Conservation (phyloP, 2,888 invertebrate species). For the Lordiphosa andalusiaca region DNA sequence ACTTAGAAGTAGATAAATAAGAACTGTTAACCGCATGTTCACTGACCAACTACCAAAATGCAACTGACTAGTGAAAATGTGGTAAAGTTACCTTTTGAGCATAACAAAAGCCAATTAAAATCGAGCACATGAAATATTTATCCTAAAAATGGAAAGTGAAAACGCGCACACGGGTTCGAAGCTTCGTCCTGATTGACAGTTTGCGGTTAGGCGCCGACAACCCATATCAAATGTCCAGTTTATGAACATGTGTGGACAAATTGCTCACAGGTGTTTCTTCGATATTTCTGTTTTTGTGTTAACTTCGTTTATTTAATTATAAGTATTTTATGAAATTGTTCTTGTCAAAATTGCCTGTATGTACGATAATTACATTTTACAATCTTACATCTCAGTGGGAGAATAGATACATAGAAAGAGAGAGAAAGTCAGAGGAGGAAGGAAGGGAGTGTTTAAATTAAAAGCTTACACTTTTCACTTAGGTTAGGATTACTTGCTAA, state of each 20-base stretch:
- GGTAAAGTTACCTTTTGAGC: slow-evolving; percentile 30
- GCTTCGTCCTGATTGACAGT: slow-evolving; percentile 66
- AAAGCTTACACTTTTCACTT: slow-evolving; percentile 40
- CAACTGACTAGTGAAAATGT: slow-evolving; percentile 50
- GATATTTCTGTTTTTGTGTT: slow-evolving; percentile 44
- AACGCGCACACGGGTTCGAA: slow-evolving; percentile 23
- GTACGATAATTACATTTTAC: slow-evolving; percentile 67
- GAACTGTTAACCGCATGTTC: slow-evolving; percentile 52
- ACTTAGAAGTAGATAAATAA: slow-evolving; percentile 84
- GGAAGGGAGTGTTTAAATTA: slow-evolving; percentile 32
- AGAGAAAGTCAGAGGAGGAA: slow-evolving; percentile 1
- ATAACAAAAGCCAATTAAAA: slow-evolving; percentile 55
- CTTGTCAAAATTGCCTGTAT: slow-evolving; percentile 60
- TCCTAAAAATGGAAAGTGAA: slow-evolving; percentile 30
- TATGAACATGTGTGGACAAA: slow-evolving; percentile 13
- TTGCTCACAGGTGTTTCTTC: slow-evolving; percentile 31
- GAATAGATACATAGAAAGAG: slow-evolving; percentile 11
- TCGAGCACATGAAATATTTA: slow-evolving; percentile 61
- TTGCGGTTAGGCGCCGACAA: slow-evolving; percentile 65
- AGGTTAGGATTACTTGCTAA: slow-evolving; percentile 49
- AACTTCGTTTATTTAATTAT: slow-evolving; percentile 65
- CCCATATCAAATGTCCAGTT: slow-evolving; percentile 37
- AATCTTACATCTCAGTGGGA: slow-evolving; percentile 45
- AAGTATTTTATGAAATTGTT: slow-evolving; percentile 63
- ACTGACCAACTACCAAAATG: slow-evolving; percentile 26